Base-by-base conservation (phyloP, 2,797 vertebrate species). In the Lemur catta region DNA sequence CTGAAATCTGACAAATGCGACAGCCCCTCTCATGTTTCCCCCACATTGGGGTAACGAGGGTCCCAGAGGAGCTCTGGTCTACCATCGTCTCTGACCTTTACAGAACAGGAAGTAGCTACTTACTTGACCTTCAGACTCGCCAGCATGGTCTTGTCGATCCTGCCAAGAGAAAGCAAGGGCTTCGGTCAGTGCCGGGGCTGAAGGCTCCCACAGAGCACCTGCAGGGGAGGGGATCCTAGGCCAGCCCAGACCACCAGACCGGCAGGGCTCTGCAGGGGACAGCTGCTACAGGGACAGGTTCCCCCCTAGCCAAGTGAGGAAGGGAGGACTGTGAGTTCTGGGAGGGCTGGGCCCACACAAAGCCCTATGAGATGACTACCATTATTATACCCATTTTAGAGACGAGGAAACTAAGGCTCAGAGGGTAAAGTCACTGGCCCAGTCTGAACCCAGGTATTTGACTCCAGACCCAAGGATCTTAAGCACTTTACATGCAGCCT, bases 61-160 rank as follows among this genome's bases (percentile, higher is more conserved):
- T 65, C 81, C 48, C 38, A 38, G 8, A 13, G 18, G 41, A 7
- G 1, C 76, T 30, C 89, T 4, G 1, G 10, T 69, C 48, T 41
- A 33, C 46, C 33, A 8, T 52, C 41, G 78, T 22, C n/a, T 71
- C 61, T 52, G 48, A 72, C 65, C 78, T 82, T 50, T 57, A 92
- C n/a, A 65, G 93, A 97, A 94, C 90, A 94, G 95, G 69, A 97
- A 97, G 76, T 2, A 10, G 38, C 69, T 95, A 99, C 99, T 99
- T 98, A 99, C 99, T 99, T 99, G 97, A 99, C 98, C 98, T 99
- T 99, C 98, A 99, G 98, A 86, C 99, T 98, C 85, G 99, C 98
- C 82, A 99, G 98, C 98, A 99, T 99, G 8, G 99, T 98, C 98
- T 99, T 99, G 99, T 99, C 99, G 41, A 99, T 99, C 99, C 99